phyloP scores from a whole-genome alignment of 2,888 invertebrate species.

The Cataglyphis altisquamis region DNA sequence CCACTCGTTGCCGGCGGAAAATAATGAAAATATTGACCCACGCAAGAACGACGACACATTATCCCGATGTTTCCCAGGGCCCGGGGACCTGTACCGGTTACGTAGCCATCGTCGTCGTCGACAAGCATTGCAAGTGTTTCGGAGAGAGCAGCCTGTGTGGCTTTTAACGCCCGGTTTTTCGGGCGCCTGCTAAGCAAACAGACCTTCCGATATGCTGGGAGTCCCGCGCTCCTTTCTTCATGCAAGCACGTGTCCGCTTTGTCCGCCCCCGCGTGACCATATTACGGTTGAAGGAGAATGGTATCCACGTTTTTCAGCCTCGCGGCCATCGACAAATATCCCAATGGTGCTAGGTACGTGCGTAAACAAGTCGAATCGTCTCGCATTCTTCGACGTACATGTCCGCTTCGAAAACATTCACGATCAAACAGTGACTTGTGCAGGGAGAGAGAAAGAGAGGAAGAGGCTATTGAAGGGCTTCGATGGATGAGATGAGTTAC shows the following conservation, averaged over 20 bases:
- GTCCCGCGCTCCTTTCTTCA: constrained; percentile 5
- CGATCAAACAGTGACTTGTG: constrained; percentile 8
- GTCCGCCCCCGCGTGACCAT: constrained; percentile 43
- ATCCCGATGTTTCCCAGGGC: constrained; percentile 59
- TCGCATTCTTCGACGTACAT: constrained; percentile 24
- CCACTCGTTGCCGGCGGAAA: constrained; percentile 52
- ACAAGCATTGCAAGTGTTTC: constrained; percentile 63
- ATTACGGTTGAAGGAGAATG: constrained; percentile 57
- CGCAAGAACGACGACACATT: constrained; percentile 67
- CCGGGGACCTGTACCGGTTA: constrained; percentile 45
- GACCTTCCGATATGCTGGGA: constrained; percentile 59
- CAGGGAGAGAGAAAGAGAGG: not conserved
- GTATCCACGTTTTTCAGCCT: constrained; percentile 59
- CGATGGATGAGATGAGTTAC: not conserved
- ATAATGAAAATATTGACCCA: constrained; percentile 78
- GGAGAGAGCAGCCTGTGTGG: constrained; percentile 63
- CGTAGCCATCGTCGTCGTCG: constrained; percentile 14
- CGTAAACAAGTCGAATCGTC: constrained; percentile 63
- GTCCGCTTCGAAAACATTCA: not conserved
- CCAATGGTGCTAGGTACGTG: constrained; percentile 64
- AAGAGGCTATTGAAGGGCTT: not conserved
- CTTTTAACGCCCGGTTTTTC: constrained; percentile 79
- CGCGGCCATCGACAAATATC: constrained; percentile 76
- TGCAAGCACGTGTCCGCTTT: constrained; percentile 34
- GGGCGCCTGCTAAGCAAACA: constrained; percentile 79